These are phyloP conservation scores for Australoheros scitulus DNA, from an alignment of 2,113 vertebrate genomes.

Conservation along the genomic window DNA sequence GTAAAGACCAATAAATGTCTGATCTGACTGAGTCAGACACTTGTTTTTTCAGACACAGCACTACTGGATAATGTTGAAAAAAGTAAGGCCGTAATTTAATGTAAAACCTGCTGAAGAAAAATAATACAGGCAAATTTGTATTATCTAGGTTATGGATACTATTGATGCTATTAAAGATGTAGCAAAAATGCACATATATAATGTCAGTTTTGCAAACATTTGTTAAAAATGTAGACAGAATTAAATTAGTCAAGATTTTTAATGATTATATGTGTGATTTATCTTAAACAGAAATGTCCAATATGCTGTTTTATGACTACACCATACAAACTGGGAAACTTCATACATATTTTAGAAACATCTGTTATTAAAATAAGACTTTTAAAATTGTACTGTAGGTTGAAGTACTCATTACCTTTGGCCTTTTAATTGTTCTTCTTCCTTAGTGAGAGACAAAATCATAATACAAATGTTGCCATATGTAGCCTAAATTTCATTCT, in stretches of 20 bases:
- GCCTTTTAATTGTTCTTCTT: background rate
- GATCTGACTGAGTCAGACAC: background rate
- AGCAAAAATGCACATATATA: background rate
- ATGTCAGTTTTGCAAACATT: background rate
- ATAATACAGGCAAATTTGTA: background rate
- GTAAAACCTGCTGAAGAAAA: background rate
- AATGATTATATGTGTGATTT: background rate
- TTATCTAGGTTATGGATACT: background rate
- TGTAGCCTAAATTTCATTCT: slow-evolving; percentile 22
- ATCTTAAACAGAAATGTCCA: background rate
- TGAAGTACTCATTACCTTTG: background rate
- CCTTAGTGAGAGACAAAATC: background rate
- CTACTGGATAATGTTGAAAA: background rate
- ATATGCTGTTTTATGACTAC: background rate
- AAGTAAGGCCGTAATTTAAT: background rate
- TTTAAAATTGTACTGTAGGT: background rate
- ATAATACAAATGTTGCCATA: background rate
- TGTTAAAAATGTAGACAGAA: background rate
- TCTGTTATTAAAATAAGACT: background rate
- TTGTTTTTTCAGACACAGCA: background rate
- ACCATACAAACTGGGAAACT: too few relatives aligned
- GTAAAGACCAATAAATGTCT: background rate
- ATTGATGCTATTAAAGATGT: background rate
- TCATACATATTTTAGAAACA: background rate
- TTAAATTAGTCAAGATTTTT: background rate